Base-by-base conservation (phyloP, 2,113 vertebrate genomes). In the Hystrix cristata region DNA sequence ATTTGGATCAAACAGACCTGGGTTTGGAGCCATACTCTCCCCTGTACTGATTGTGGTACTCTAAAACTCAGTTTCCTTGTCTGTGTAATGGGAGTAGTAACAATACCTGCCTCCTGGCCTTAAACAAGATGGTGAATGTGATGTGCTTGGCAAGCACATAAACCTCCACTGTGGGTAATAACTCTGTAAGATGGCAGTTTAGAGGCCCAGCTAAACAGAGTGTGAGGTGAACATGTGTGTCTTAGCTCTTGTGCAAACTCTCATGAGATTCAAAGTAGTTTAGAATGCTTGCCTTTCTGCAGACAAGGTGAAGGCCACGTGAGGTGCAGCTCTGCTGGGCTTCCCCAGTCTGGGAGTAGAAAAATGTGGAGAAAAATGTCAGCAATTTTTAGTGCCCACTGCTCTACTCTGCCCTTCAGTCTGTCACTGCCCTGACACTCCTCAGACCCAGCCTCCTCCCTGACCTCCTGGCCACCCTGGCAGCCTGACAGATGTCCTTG, bases 331-430 rank as follows among this genome's bases (percentile, higher is more conserved):
- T 76, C 5, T 14, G 21, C 69, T 81, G 11, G 64, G n/a, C 51
- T 76, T 94, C 3, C 27, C 51, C 38, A 23, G 72, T 71, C 23
- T 19, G n/a, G 91, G 29, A 78, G 15, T 55, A 71, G 62, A 85
- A 91, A 71, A 90, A 95, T 60, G 53, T 64, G 55, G 62, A 51
- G 25, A 57, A 72, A 81, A 83, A 51, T 87, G 65, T 78, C 83
- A 88, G 5, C n/a, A 27, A 31, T 46, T 16, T 78, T 57, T 16
- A 31, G 43, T 46, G 69, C 62, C n/a, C 21, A 25, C 67, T 16
- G 19, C 74, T 38, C 14, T 57, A 38, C 38, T 10, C 27, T 25
- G 1, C 25, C 55, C 9, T 78, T 59, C 21, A 64, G 48, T 18
- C 69, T 3, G 1, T 57, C 21, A 11, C 27, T 5, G 21, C 55